Percentiles rank a stretch among this genome's conserved stretches.
Evolutionary conservation across 2,113 vertebrate species (phyloP).

Genomic region (Apteryx owenii): DNA sequence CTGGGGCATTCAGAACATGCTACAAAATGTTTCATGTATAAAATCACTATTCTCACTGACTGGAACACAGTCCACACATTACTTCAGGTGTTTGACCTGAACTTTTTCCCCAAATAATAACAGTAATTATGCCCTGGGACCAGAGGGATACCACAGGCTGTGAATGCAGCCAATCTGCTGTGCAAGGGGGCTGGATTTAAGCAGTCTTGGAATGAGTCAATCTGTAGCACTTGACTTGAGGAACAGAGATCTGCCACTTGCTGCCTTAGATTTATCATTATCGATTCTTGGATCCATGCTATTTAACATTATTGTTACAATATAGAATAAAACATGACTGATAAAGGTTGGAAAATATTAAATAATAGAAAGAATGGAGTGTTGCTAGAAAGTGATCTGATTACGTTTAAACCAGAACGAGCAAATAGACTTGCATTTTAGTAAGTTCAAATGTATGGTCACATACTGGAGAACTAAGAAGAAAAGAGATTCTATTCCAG

Average conservation of each 20-base stretch:
- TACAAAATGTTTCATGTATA: not conserved
- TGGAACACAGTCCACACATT: not conserved
- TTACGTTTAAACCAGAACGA: not conserved
- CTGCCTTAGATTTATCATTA: accelerated
- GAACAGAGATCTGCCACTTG: not conserved
- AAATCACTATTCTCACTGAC: not conserved
- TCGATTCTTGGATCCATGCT: not conserved
- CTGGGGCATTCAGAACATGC: not conserved
- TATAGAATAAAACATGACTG: not conserved
- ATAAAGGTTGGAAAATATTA: not conserved
- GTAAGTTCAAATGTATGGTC: accelerated
- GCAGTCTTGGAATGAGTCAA: not conserved
- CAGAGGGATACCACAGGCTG: not conserved
- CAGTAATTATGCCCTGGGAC: not conserved
- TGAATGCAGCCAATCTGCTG: not conserved
- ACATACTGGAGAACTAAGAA: not conserved
- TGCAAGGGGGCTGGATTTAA: not conserved
- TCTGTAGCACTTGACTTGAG: not conserved
- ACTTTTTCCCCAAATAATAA: not conserved
- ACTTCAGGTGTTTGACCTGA: not conserved
- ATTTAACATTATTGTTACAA: not conserved
- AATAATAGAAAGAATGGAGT: not conserved
- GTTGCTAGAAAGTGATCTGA: not conserved
- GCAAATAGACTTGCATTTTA: not conserved
- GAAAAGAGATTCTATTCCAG: not conserved